Conservation (phyloP, 1,140 invertebrate species). For the Zaprionus nigranus region DNA sequence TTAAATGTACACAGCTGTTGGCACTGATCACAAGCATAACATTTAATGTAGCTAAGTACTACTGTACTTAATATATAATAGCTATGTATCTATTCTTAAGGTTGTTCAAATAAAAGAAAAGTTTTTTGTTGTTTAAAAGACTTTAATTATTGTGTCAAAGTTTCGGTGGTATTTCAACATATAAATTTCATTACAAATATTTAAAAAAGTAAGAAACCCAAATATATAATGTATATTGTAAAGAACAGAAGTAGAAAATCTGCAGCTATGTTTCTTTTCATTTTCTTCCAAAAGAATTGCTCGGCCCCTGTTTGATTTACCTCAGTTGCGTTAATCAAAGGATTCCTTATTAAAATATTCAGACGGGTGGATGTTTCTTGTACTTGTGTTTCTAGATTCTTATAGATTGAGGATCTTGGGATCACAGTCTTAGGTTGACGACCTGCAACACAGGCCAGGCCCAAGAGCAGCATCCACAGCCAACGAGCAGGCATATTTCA, state of each 20-base stretch:
- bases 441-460: neutral
- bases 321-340: neutral
- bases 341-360: neutral
- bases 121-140: neutral
- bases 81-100: neutral
- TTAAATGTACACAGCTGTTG: neutral
- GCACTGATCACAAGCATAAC: neutral
- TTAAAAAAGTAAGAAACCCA: neutral
- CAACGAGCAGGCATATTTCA: neutral
- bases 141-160: neutral
- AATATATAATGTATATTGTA: neutral
- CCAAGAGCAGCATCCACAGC: conserved; percentile 2
- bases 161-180: neutral
- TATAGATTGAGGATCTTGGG: neutral
- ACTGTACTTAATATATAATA: no score
- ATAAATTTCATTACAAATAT: neutral
- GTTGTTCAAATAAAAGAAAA: neutral
- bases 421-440: neutral
- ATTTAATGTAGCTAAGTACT: neutral
- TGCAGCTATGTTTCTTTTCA: no score
- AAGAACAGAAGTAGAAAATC: neutral
- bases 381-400: neutral
- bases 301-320: neutral
- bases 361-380: neutral
- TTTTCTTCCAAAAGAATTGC: neutral